A percentile compares a stretch with the other conserved stretches of the same genome.
Evolutionary conservation across 2,797 vertebrate genomes (phyloP).

Genomic region (Onychomys torridus): DNA sequence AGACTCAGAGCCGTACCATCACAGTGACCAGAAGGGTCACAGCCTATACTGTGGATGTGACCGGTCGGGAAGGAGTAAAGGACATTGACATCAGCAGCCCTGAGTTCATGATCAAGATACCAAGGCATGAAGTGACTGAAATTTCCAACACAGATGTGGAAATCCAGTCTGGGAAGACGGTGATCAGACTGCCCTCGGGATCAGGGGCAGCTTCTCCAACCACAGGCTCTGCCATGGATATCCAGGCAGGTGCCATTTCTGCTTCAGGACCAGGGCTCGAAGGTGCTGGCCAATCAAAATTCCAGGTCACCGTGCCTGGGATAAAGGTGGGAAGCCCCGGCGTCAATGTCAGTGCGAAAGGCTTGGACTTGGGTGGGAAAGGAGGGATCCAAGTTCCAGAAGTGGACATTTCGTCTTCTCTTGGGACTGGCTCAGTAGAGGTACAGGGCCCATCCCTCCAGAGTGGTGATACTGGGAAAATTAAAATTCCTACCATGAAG

Average conservation of each 20-base stretch:
- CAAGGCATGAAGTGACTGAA: conserved; percentile 88
- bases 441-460: conserved; percentile 48
- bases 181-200: conserved; percentile 86
- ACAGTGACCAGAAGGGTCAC: conserved; percentile 96
- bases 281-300: conserved; percentile 78
- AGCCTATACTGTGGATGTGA: conserved; percentile 96
- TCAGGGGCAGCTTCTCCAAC: conserved; percentile 45
- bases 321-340: conserved; percentile 66
- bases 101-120: conserved; percentile 89
- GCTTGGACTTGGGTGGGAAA: conserved; percentile 80
- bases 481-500: conserved; percentile 85
- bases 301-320: conserved; percentile 77
- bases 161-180: conserved; percentile 78
- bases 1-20: conserved; percentile 95
- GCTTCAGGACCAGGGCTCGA: conserved; percentile 70
- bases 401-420: background rate
- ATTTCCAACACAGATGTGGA: conserved; percentile 82
- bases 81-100: conserved; percentile 91
- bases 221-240: conserved; percentile 29
- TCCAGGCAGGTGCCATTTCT: conserved; percentile 32
- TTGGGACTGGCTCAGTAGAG: conserved; percentile 48
- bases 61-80: conserved; percentile 82
- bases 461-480: conserved; percentile 59
- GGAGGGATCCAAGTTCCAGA: conserved; percentile 62
- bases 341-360: background rate